Base-by-base conservation (phyloP, 2,797 vertebrate species). In the Podargus strigoides region DNA sequence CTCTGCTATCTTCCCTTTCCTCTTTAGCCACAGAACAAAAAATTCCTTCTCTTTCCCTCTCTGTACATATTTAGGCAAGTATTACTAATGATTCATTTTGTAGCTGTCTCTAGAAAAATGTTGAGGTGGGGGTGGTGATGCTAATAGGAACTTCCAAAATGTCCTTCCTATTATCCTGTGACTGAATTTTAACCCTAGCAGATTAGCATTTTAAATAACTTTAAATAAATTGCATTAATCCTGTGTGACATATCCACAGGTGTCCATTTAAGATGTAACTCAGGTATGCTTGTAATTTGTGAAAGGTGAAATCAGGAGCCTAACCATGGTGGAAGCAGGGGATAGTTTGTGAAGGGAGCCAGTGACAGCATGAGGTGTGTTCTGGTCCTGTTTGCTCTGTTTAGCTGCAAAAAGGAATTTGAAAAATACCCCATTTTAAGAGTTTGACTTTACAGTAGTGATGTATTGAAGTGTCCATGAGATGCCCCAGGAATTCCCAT, bases 361-460 rank as follows among this genome's bases (percentile, higher is more conserved):
- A 46, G 24, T 63, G 42, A 14, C 46, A n/a, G 34, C 0, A 1
- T 10, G 5, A 75, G 32, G 14, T 3, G 2, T n/a, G 8, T 80
- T 91, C 39, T 70, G 27, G 13, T 76, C 18, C 34, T 39, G 2
- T 56, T 63, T 42, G 18, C 26, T 86, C 46, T 83, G 16, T 62
- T 87, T 47, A 70, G 66, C 49, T 39, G 14, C 53, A 68, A 60
- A 78, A 88, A 74, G n/a, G 20, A 62, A 20, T 74, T 70, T 86
- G 66, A 58, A 72, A 86, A 85, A 68, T 16, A 21, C 8, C 16
- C 3, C 12, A 17, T n/a, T 89, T 63, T 47, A 60, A 53, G 52
- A 58, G 34, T 77, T 78, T 56, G 21, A 32, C 87, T 78, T 86
- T 78, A 50, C 14, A 56, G 19, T 21, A 44, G 37, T 36, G 28